Base-by-base conservation (phyloP, 2,113 vertebrate species). In the Prunella fulvescens region DNA sequence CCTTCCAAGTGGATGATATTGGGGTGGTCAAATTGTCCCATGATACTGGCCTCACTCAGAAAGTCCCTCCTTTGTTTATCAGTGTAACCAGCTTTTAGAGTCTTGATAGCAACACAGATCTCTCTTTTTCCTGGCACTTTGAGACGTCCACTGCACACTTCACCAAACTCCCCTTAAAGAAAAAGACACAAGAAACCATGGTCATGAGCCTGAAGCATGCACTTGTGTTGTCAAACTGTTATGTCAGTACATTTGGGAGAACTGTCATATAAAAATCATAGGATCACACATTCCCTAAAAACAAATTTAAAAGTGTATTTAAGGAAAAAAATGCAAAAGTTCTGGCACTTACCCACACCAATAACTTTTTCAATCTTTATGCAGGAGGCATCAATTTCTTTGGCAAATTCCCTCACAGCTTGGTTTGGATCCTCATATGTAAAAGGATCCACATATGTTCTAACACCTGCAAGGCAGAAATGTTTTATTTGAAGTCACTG, bases 361-460 rank as follows among this genome's bases (percentile, higher is more conserved):
- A 99, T 99, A 67, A 99, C 99, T 98, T 99, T 99, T 98, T 99
- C 99, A 37, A 99, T 99, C 97, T 99, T 99, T 96, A 99, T 99
- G 78, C 99, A 99, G 80, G 99, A 99, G 13, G 99, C 99, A 64
- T 99, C 99, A 0, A 99, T 99, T 98, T 99, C 99, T 97, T 99
- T 99, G 97, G 99, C 99, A 82, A 99, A 99, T 98, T 99, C 99
- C 9, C 99, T 98, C 92, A 99, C 99, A 45, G 99, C 99, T 97
- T 99, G 99, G 97, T 99, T 99, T 31, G 99, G 99, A 97, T 99
- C 99, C 96, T 99, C 99, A 8, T 99, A 99, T 13, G 99, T 99
- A 92, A 99, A 99, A 72, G 99, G 99, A 96, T 99, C 99, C 62
- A 99, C 99, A 14, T 99, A 99, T 61, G 99, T 99, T 97, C 99